Conservation (phyloP, 2,888 invertebrate species). For the Tridacna crocea region DNA sequence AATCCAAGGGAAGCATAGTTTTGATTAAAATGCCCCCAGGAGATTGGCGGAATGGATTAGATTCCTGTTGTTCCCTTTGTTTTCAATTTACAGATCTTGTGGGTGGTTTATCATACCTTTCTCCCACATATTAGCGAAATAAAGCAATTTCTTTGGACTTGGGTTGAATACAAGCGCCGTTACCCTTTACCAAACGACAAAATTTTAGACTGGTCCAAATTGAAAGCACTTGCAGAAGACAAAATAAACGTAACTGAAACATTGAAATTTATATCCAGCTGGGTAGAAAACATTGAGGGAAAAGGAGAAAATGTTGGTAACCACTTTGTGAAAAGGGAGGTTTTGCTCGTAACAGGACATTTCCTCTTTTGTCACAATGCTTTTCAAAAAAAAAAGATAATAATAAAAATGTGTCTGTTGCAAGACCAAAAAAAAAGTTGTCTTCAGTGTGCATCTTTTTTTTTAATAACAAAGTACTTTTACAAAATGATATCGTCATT, state of each 20-base stretch:
- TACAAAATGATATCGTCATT: too few species aligned
- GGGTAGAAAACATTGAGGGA: background rate
- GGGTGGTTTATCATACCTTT: background rate
- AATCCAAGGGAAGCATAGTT: background rate
- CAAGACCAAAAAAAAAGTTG: too few species aligned
- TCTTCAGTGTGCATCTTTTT: too few species aligned
- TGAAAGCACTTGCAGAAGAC: background rate
- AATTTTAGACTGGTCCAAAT: background rate
- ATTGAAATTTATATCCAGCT: background rate
- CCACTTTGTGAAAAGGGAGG: too few species aligned
- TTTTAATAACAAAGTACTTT: too few species aligned
- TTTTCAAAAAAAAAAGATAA: too few species aligned
- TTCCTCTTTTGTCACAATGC: too few species aligned
- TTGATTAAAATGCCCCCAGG: slow-evolving; percentile 17
- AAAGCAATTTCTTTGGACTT: background rate
- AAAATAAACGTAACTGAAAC: background rate
- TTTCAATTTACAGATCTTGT: slow-evolving; percentile 7
- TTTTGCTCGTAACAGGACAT: too few species aligned
- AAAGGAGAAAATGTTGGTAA: background rate
- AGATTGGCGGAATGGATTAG: background rate
- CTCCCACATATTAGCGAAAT: background rate
- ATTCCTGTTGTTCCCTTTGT: background rate
- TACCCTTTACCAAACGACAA: background rate
- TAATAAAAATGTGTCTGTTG: too few species aligned
- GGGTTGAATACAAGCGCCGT: background rate